These are phyloP conservation scores for Aphelenchoides fujianensis DNA, from an alignment of 1,140 invertebrate species.

Conservation along the genomic window DNA sequence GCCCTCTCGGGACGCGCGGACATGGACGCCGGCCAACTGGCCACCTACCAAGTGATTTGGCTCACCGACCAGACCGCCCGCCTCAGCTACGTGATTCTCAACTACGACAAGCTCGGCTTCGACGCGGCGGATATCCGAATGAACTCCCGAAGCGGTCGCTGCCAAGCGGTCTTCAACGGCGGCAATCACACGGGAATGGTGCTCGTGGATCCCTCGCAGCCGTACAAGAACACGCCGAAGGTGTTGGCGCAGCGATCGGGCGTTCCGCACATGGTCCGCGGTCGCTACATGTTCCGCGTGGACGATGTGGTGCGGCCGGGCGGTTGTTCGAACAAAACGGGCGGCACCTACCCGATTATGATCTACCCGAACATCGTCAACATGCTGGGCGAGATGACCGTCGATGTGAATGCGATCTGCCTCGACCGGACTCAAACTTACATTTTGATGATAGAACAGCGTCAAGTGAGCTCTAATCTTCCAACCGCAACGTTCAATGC, in stretches of 20 bases:
- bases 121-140: constrained; percentile 49
- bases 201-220: constrained; percentile 57
- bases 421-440: constrained; percentile 58
- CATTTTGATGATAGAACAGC: constrained; percentile 62
- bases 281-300: constrained; percentile 62
- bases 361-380: constrained; percentile 62
- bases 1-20: constrained; percentile 60
- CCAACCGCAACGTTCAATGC: constrained; percentile 2
- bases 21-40: constrained; percentile 57
- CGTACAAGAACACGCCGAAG: constrained; percentile 62
- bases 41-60: constrained; percentile 59
- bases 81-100: constrained; percentile 53
- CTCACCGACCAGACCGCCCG: constrained; percentile 40
- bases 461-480: constrained; percentile 45
- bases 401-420: constrained; percentile 61
- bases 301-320: constrained; percentile 61
- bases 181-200: constrained; percentile 62
- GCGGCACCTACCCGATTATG: constrained; percentile 61
- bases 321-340: constrained; percentile 62
- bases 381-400: constrained; percentile 62
- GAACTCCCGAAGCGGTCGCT: constrained; percentile 49
- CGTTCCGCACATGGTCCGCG: constrained; percentile 60
- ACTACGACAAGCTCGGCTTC: constrained; percentile 56
- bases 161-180: constrained; percentile 60
- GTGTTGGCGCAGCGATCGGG: constrained; percentile 59